phyloP scores from a whole-genome alignment of 2,888 invertebrate species.

The Lacanobia oleracea region DNA sequence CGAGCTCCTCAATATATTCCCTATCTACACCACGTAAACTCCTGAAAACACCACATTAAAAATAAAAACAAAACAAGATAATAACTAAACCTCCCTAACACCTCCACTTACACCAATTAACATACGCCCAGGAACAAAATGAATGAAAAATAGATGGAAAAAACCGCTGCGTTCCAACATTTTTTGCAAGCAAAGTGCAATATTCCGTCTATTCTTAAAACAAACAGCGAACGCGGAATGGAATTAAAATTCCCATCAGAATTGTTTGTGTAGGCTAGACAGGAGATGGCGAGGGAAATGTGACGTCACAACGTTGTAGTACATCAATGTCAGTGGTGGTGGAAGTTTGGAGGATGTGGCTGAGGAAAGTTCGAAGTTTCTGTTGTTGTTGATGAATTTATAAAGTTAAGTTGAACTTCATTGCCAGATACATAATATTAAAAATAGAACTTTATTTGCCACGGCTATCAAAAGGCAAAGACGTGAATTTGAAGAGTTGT shows the following conservation, averaged over 20 bases:
- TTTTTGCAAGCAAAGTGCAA: constrained; percentile 67
- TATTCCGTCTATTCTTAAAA: constrained; percentile 71
- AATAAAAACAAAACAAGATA: background rate
- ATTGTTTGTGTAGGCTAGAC: constrained; percentile 71
- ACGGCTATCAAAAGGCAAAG: too few relatives aligned
- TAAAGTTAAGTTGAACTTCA: background rate
- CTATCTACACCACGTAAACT: background rate
- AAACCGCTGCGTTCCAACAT: constrained; percentile 43
- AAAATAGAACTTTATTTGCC: too few relatives aligned
- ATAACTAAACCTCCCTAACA: constrained; percentile 15
- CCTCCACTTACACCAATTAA: constrained; percentile 45
- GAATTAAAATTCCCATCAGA: constrained; percentile 79
- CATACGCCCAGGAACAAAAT: constrained; percentile 32
- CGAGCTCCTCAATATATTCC: too few relatives aligned
- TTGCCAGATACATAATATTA: background rate
- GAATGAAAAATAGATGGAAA: constrained; percentile 22
- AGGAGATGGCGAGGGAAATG: constrained; percentile 45
- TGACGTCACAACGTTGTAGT: constrained; percentile 55
- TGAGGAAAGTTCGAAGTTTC: constrained; percentile 16
- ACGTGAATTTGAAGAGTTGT: too few relatives aligned
- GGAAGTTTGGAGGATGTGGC: constrained; percentile 10
- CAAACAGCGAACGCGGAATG: constrained; percentile 70
- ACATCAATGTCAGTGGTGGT: constrained; percentile 45
- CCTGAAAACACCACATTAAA: background rate
- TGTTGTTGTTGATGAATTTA: background rate